A percentile compares a stretch with the other conserved stretches of the same genome.
Conservation (phyloP, 2,113 vertebrate genomes). For the Labeo rohita region DNA sequence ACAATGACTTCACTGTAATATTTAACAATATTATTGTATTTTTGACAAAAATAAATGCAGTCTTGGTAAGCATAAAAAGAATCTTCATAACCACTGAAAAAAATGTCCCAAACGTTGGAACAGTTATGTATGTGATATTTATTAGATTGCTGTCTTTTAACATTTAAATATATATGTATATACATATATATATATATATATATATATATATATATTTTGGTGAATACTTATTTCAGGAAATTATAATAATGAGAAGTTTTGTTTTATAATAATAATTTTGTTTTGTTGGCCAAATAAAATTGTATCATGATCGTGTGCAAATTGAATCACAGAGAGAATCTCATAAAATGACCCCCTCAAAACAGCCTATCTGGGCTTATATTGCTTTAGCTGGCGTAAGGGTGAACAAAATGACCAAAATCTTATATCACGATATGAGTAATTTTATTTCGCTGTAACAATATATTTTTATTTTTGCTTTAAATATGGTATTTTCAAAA, state of each 20-base stretch:
- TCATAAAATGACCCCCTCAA: background rate
- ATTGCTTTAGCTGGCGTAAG: background rate
- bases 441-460: too few relatives aligned
- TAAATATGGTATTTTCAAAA: too few relatives aligned
- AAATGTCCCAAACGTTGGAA: background rate
- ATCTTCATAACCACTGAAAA: background rate
- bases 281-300: background rate
- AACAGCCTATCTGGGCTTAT: background rate
- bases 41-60: background rate
- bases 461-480: too few relatives aligned
- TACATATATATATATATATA: too few relatives aligned
- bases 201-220: too few relatives aligned
- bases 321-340: background rate
- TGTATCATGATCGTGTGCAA: background rate
- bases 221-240: background rate
- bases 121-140: background rate
- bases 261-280: background rate
- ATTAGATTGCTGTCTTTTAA: too few relatives aligned
- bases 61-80: background rate
- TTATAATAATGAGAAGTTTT: background rate
- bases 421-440: too few relatives aligned
- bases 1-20: background rate
- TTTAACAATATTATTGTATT: background rate
- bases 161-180: too few relatives aligned
- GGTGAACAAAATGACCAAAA: too few relatives aligned